Conservation (phyloP, 2,797 vertebrate species). For the Harpagifer antarcticus region DNA sequence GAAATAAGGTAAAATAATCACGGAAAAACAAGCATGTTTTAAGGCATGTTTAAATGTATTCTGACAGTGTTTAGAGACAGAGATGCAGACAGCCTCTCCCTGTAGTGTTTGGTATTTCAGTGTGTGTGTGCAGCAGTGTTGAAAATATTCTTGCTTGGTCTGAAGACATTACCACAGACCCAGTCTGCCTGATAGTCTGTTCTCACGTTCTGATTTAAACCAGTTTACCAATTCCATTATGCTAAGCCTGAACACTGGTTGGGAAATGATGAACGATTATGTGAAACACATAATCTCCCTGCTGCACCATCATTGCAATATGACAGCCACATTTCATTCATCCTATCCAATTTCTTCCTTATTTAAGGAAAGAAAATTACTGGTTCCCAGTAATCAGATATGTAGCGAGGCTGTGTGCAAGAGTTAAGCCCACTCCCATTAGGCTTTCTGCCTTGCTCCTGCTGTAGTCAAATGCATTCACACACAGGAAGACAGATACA, state of each 20-base stretch:
- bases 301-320: conserved; percentile 85
- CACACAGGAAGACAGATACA: conserved; percentile 62
- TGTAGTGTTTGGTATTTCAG: conserved; percentile 22
- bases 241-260: conserved; percentile 88
- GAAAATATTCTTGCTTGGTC: conserved; percentile 79
- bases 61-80: conserved; percentile 31
- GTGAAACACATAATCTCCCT: conserved; percentile 88
- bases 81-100: conserved; percentile 43
- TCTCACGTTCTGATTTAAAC: conserved; percentile 88
- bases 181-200: conserved; percentile 84
- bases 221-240: conserved; percentile 92
- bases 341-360: conserved; percentile 89
- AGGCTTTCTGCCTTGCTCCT: conserved; percentile 82
- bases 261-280: conserved; percentile 89
- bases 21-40: conserved; percentile 9
- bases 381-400: conserved; percentile 89
- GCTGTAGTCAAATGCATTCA: conserved; percentile 74
- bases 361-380: conserved; percentile 90
- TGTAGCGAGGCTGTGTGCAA: conserved; percentile 85
- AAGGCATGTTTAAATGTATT: conserved; percentile 38
- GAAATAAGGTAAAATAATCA: not conserved
- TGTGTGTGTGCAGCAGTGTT: conserved; percentile 28
- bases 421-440: conserved; percentile 90
- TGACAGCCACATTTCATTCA: conserved; percentile 90
- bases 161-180: conserved; percentile 82